Conservation (phyloP, 2,797 vertebrate species). For the Etheostoma perlongum region DNA sequence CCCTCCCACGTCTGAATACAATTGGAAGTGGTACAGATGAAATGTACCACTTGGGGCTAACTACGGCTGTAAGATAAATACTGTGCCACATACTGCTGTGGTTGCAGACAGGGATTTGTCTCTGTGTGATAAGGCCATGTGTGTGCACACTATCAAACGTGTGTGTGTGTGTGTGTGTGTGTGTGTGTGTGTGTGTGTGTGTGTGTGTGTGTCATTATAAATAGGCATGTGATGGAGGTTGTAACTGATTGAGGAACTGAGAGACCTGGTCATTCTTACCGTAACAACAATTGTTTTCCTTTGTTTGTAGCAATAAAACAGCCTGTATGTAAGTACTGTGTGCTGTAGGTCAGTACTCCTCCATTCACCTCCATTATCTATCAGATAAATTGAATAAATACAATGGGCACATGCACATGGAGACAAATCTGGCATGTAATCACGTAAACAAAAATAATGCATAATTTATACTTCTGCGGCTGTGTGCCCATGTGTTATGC, state of each 20-base stretch:
- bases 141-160: conserved; percentile 29
- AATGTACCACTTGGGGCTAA: conserved; percentile 76
- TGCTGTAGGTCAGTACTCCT: conserved; percentile 8
- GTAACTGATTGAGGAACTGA: conserved; percentile 1
- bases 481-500: too few relatives aligned
- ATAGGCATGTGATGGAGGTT: conserved; percentile 1
- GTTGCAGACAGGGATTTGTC: conserved; percentile 58
- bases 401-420: neutral
- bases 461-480: too few relatives aligned
- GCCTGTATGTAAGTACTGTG: neutral
- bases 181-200: neutral
- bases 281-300: conserved; percentile 27
- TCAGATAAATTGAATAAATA: conserved; percentile 17
- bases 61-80: conserved; percentile 77
- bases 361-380: conserved; percentile 14
- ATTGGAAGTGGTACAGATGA: conserved; percentile 73
- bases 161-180: too few relatives aligned
- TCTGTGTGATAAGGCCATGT: conserved; percentile 45
- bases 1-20: conserved; percentile 75
- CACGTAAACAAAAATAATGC: neutral
- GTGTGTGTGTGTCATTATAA: conserved; percentile 8
- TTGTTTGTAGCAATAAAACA: conserved; percentile 21
- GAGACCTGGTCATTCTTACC: neutral
- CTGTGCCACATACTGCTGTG: conserved; percentile 58
- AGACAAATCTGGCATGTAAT: conserved; percentile 1